These are phyloP conservation scores for Gastrophysa polygoni DNA, from an alignment of 2,888 invertebrate genomes.

Conservation along the genomic window DNA sequence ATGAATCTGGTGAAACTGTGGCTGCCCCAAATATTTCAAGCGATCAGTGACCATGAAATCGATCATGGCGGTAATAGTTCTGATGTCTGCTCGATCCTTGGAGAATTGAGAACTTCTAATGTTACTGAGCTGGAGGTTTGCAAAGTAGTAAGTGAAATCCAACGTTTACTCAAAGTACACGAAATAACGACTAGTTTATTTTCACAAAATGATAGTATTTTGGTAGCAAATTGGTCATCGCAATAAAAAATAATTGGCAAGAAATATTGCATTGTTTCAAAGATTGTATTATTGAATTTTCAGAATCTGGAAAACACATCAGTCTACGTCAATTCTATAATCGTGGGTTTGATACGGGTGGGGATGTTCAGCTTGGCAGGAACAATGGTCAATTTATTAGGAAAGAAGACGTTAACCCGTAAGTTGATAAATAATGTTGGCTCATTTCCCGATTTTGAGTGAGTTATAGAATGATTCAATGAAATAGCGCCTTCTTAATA, in stretches of 20 bases:
- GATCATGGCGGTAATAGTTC: conserved; percentile 46
- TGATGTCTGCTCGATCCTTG: conserved; percentile 58
- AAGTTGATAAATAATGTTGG: conserved; percentile 13
- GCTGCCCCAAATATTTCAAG: conserved; percentile 84
- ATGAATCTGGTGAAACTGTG: conserved; percentile 82
- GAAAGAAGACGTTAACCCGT: conserved; percentile 40
- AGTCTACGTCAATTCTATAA: conserved; percentile 41
- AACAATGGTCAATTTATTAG: conserved; percentile 38
- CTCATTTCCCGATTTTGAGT: too few species aligned
- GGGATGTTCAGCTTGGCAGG: conserved; percentile 37
- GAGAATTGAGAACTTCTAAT: conserved; percentile 53
- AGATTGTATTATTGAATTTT: conserved; percentile 22
- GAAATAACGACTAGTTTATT: too few species aligned
- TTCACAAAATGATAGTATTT: too few species aligned
- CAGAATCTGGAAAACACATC: conserved; percentile 44
- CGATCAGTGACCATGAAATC: conserved; percentile 60
- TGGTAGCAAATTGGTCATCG: too few species aligned
- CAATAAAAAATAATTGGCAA: too few species aligned
- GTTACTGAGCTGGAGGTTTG: conserved; percentile 25
- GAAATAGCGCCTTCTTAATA: too few species aligned
- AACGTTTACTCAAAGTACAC: too few species aligned
- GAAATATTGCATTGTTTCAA: too few species aligned
- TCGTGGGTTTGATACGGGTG: conserved; percentile 35
- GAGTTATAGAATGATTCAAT: too few species aligned
- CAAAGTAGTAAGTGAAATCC: conserved; percentile 37